Conservation (phyloP, 2,888 invertebrate genomes). For the Gisinianus flammeolus region DNA sequence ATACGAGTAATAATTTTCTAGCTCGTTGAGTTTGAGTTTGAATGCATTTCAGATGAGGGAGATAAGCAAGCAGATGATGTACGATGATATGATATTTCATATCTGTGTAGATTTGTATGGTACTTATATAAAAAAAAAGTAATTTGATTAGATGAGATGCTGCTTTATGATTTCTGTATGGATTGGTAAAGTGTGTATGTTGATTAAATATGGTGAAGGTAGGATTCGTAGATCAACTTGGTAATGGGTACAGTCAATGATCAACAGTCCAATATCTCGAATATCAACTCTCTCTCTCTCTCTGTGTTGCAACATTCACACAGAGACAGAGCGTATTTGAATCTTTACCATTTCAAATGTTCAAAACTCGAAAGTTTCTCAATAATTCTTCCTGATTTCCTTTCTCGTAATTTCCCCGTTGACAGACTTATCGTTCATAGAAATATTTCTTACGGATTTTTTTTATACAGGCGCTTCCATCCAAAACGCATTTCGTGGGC, state of each 20-base stretch:
- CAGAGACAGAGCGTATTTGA: background rate
- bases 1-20: too few species aligned
- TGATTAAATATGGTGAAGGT: conserved; percentile 35
- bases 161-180: too few species aligned
- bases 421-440: background rate
- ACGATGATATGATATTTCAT: too few species aligned
- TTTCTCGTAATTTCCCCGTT: background rate
- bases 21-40: too few species aligned
- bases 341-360: background rate
- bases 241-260: conserved; percentile 12
- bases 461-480: background rate
- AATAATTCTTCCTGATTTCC: background rate
- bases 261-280: background rate
- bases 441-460: background rate
- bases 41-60: too few species aligned
- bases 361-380: background rate
- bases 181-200: conserved; percentile 26
- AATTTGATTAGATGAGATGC: conserved; percentile 27
- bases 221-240: background rate
- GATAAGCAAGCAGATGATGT: too few species aligned
- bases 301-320: background rate
- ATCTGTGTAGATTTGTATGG: too few species aligned
- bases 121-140: too few species aligned
- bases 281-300: background rate
- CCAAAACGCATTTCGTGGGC: too few species aligned